Evolutionary conservation across 2,888 invertebrate species (phyloP), one percentile per base, ranked within the genome.

Genomic region (Metallyticus violacea): DNA sequence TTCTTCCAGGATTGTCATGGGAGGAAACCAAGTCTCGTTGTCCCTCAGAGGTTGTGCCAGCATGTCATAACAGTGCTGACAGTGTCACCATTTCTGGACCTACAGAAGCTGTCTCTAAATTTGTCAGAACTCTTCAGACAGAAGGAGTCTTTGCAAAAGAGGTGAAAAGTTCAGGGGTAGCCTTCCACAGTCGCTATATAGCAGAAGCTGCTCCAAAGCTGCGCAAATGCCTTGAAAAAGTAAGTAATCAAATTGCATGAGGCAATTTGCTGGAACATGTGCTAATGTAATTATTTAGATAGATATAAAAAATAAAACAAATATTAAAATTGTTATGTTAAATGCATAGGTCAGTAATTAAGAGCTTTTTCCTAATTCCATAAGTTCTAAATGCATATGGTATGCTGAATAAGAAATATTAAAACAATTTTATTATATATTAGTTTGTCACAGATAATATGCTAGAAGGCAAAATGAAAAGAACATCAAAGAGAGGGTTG

Each of bases 41-140:
- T 90, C 97, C 98, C 26, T 91, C 95, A 40, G 97, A 95, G 90
- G 93, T 99, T 25, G 94, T 94, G 90, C 96, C 97, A 15, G 99
- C 99, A 83, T 99, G 99, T 91, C 98, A 99, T 93, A 99, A 99
- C 92, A 96, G 98, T 87, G 94, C 93, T 88, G 99, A 99, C 91
- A 98, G 97, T 89, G 98, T 99, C 7, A 98, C 99, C 22, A 93
- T 99, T 88, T 99, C 99, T 4, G 99, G 99, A 0, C 97, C 97
- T 0, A 94, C 94, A 77, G 94, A 93, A 0, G 93, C 95, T 0
- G 93, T 98, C 7, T 92, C 93, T 77, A 93, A 94, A 89, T 95
- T 97, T 90, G 95, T 97, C 9, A 94, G 93, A n/a, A 91, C 94
- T 90, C 92, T 98, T 79, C 93, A 95, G 89, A 93, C 94, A 0